Conservation (phyloP, 2,888 invertebrate species). For the Lithosia quadra region DNA sequence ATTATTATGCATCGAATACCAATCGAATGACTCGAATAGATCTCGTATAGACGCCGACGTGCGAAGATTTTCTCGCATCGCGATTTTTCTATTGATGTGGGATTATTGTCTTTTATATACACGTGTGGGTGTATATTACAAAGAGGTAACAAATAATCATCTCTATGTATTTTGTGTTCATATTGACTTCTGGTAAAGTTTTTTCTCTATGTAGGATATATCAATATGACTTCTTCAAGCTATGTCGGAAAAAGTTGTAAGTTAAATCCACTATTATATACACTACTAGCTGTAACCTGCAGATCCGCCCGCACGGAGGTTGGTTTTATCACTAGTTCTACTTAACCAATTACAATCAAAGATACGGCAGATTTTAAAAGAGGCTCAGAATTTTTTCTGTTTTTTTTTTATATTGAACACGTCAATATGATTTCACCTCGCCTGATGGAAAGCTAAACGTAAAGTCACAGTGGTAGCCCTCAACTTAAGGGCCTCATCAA, state of each 20-base stretch:
- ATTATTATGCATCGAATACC: slow-evolving; percentile 73
- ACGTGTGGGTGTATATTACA: not conserved
- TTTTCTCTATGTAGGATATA: not conserved
- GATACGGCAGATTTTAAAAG: too few species aligned
- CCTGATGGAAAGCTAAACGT: too few species aligned
- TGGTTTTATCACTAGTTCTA: too few species aligned
- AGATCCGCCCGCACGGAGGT: too few species aligned
- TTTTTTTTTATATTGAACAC: too few species aligned
- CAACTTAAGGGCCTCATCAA: too few species aligned
- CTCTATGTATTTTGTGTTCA: not conserved
- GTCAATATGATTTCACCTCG: too few species aligned
- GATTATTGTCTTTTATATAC: slow-evolving; percentile 41
- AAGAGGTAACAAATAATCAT: not conserved
- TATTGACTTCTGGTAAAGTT: not conserved
- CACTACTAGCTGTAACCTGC: too few species aligned
- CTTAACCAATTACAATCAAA: too few species aligned
- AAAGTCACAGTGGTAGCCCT: too few species aligned
- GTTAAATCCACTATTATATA: not conserved
- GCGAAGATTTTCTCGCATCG: slow-evolving; percentile 57
- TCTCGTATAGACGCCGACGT: slow-evolving; percentile 53
- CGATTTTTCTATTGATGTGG: slow-evolving; percentile 54
- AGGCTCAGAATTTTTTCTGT: too few species aligned
- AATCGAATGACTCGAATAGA: slow-evolving; percentile 56
- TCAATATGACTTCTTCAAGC: not conserved
- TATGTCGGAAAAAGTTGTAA: not conserved